Percentiles rank a stretch among this genome's conserved stretches.
phyloP scores from a whole-genome alignment of 1,140 invertebrate genomes.

The Reticulitermes speratus region DNA sequence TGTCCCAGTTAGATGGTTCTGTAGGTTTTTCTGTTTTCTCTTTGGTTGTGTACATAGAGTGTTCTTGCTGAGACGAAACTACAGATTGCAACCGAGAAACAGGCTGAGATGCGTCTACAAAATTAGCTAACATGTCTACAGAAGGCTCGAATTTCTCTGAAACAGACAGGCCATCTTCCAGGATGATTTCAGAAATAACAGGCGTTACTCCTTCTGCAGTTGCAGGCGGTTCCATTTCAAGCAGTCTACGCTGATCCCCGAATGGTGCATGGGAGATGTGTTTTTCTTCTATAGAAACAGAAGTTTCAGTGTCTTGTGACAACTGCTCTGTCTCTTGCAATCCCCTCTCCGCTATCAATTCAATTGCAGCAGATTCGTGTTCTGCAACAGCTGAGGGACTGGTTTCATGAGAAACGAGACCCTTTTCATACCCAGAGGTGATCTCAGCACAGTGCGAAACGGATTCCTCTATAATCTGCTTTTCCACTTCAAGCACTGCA shows the following conservation, averaged over 20 bases:
- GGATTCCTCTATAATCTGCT: not conserved
- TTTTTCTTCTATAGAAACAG: not conserved
- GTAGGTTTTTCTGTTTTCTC: not conserved
- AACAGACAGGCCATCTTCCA: not conserved
- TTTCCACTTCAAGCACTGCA: not conserved
- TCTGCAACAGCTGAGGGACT: constrained; percentile 10
- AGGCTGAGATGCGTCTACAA: too few species aligned
- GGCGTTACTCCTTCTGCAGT: not conserved
- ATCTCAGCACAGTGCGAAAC: not conserved
- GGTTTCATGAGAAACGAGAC: not conserved
- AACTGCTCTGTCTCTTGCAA: not conserved
- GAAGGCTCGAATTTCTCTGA: not conserved
- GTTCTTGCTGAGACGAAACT: not conserved
- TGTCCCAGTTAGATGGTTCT: not conserved
- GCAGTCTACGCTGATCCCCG: not conserved
- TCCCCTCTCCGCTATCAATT: not conserved
- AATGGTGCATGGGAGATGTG: not conserved
- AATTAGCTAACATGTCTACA: too few species aligned
- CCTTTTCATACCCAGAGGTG: not conserved
- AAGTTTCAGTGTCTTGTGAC: not conserved
- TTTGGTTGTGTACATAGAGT: not conserved
- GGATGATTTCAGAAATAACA: not conserved
- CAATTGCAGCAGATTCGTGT: constrained; percentile 8
- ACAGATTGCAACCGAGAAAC: too few species aligned
- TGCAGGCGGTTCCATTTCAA: not conserved